Evolutionary conservation across 1,140 invertebrate genomes (phyloP), one percentile per base, ranked within the genome.

Genomic region (Dendrolimus punctatus): DNA sequence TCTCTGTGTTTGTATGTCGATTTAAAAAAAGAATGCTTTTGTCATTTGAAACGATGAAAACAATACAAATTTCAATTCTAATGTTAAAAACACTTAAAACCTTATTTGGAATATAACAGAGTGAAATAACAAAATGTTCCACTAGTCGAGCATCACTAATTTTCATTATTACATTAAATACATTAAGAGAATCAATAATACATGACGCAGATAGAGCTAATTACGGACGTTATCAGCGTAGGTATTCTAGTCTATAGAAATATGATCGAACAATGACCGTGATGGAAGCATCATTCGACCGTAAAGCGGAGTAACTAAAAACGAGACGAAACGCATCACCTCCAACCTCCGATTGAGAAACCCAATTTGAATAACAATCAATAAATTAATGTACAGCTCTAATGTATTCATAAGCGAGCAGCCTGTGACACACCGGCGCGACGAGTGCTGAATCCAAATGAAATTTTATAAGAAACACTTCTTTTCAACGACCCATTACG

Each of bases 341-440:
- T 80, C 73, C 76, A 76, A 80, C 71, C 77, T 80, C 73, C 73
- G 75, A 82, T 85, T 80, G 79, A 82, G 80, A 84, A 82, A 80
- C 76, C 65, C 55, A 77, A 85, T 85, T 85, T 84, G 82, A 85
- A 85, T 85, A 85, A 85, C 82, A 85, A 85, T 85, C 77, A 82
- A 85, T 85, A 85, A 85, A 85, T 85, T 85, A 84, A 85, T 85
- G 76, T 82, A 76, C 63, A 55, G 44, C 60, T 57, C 64, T 85
- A 82, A 85, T 80, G 58, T 85, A 85, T 85, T 85, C 82, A 77
- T 76, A 74, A 80, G 66, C 71, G 64, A 68, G 58, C 67, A 77
- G 67, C 66, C 64, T 73, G 76, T 73, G 74, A 76, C 71, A 73
- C 68, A 63, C 58, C 64, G 67, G 60, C 61, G 71, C 63, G 63